Evolutionary conservation across 2,797 vertebrate genomes (phyloP).

Genomic region (Silurus lanzhouensis): DNA sequence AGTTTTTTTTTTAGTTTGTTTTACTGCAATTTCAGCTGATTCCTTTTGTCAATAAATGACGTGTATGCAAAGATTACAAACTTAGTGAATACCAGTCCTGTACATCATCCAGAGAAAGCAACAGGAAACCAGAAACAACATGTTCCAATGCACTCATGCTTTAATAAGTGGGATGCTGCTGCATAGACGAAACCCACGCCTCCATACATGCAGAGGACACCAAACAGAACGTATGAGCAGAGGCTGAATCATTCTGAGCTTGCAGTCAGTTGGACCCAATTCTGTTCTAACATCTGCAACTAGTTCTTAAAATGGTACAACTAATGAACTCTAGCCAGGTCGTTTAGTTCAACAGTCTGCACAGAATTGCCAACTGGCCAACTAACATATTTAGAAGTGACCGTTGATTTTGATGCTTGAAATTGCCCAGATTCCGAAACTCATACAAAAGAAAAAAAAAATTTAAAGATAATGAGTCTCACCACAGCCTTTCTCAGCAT

Average conservation of each 20-base stretch:
- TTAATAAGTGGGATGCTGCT: slow-evolving; percentile 60
- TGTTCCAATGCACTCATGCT: slow-evolving; percentile 48
- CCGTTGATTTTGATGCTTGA: neutral
- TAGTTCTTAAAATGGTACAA: slow-evolving; percentile 22
- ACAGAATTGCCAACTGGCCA: slow-evolving; percentile 5
- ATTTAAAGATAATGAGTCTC: neutral
- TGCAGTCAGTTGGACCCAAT: slow-evolving; percentile 14
- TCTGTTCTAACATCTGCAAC: slow-evolving; percentile 27
- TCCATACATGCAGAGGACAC: slow-evolving; percentile 50
- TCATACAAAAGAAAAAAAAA: neutral
- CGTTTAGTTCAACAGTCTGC: slow-evolving; percentile 13
- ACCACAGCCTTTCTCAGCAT: neutral
- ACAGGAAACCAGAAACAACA: slow-evolving; percentile 61
- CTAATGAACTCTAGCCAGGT: slow-evolving; percentile 26
- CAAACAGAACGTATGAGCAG: slow-evolving; percentile 41
- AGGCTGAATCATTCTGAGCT: slow-evolving; percentile 37
- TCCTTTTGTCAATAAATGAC: slow-evolving; percentile 64
- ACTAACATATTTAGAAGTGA: slow-evolving; percentile 8
- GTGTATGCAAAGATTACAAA: slow-evolving; percentile 62
- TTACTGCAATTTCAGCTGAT: slow-evolving; percentile 60
- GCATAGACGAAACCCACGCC: slow-evolving; percentile 40
- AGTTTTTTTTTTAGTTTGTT: slow-evolving; percentile 37
- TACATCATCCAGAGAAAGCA: slow-evolving; percentile 44
- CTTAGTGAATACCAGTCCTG: slow-evolving; percentile 56
- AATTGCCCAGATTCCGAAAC: neutral